Base-by-base conservation (phyloP, 37 sponge, comb jelly and placozoan genomes). In the Theonella swinhoei region DNA sequence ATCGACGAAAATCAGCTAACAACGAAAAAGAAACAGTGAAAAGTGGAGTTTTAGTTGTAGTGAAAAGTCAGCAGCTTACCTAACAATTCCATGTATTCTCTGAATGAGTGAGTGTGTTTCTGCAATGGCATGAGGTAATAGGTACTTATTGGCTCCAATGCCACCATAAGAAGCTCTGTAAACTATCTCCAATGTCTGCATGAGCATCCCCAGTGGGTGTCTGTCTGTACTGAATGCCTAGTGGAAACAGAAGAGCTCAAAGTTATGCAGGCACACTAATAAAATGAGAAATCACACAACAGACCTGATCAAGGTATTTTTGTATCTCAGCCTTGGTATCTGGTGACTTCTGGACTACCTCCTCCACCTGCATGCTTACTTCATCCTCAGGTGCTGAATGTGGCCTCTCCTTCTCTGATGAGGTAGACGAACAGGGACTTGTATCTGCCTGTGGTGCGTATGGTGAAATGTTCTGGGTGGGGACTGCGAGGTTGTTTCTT, bases 91-190 rank as follows among this genome's bases (percentile, higher is more conserved):
- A 68, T 94, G 88, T 20, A 94, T 67, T 66, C 83, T 83, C 68
- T 86, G 42, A 30, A 94, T 90, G 37, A 94, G 83, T 0, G 80
- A 72, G 74, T 95, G 94, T 36, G 88, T 79, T 54, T 95, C 96
- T 26, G 88, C 72, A 38, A 95, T 95, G 62, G 94, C 96, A 38
- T 95, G 96, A 19, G 91, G 84, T 30, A 95, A 85, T 4, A 95
- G 88, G 43, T 81, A 88, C 81, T 79, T 84, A 61, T 84, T 90
- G 23, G 96, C 91, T 25, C 91, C 96, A 0, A 95, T 68, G 17
- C 96, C 96, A 1, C 85, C 83, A 58, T 95, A 95, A 24, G 87
- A 85, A 32, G 79, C 85, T 39, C 65, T 41, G 75, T 78, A 92
- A 31, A 85, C 88, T 38, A 34, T 69, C 62, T 83, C 91, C 62